Evolutionary conservation across 2,888 invertebrate genomes (phyloP), one percentile per base, ranked within the genome.

Genomic region (Calliopum simillimum): DNA sequence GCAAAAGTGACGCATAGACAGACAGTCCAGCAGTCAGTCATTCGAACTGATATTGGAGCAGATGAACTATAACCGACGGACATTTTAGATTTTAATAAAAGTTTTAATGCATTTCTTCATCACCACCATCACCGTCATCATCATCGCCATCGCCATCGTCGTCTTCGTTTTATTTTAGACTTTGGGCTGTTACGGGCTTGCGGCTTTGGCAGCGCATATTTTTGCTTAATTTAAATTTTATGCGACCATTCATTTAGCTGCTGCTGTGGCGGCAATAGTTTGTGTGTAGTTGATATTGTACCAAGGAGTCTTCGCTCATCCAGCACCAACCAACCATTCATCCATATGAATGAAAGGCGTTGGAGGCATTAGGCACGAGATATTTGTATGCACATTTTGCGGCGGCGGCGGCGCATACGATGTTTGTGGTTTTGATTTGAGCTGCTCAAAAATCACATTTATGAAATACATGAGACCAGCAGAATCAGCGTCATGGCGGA

Each of bases 141-240:
- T 14, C 21, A n/a, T 21, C 19, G 51, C 16, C 11, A 11, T 2
- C 23, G 3, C 12, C 16, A 19, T 59, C 8, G 44, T 43, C 43
- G 41, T 19, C 16, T 14, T 12, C 16, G 44, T 59, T 59, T 33
- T 33, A 33, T 8, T 33, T 33, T 33, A 8, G 33, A 33, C 33
- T 33, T 33, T 33, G 33, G 33, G 63, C 33, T 43, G 21, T 33
- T 53, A 16, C 58, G n/a, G n/a, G 58, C 66, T 47, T 58, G 25
- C 66, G 66, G 65, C 41, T 44, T 64, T 66, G 25, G 21, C 33
- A 55, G 23, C 33, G 33, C 33, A 8, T 23, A 44, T 21, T 44
- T 61, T 68, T 64, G 41, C 63, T 69, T 69, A 69, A 69, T 69
- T 69, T 69, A 69, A 69, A 69, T 69, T 69, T 69, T 69, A 63